Base-by-base conservation (phyloP, 2,113 vertebrate genomes). In the Scopus umbretta region DNA sequence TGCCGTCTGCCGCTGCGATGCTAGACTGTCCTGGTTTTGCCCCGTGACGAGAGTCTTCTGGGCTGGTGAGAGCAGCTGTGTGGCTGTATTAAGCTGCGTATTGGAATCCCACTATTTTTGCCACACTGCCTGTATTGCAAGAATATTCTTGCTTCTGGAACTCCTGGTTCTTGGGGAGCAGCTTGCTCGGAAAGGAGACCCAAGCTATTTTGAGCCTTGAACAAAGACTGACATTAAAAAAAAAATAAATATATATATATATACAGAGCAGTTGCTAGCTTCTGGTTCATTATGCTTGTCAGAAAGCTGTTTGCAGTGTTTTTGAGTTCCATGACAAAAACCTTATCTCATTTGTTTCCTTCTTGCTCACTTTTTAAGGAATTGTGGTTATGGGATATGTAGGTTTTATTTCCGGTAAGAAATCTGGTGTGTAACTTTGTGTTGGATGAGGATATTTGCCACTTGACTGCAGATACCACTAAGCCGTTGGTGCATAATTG, bases 401-500 rank as follows among this genome's bases (percentile, higher is more conserved):
- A 66, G 23, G 13, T 45, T 55, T 50, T 2, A 19, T 67, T 91
- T 87, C 47, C 90, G 38, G 13, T 58, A 49, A 86, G 71, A 76
- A 86, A 68, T 38, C 18, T n/a, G 30, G 7, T 34, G 13, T 0
- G 2, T 56, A 47, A 29, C 34, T 4, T 72, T 40, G 16, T 23
- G 27, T 61, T 32, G 40, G 23, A 32, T 75, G 52, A 63, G 20
- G 29, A 30, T 42, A 3, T 56, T 88, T 92, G 49, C 30, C 11
- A 14, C 66, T 70, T 92, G 21, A 34, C 34, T 72, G 55, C 32
- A 92, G 61, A 7, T 63, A 22, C 36, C 18, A 27, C 15, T 13
- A 32, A 86, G 12, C 19, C 3, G 5, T 65, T 47, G 7, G 8
- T 10, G 55, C 0, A 0, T 36, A 52, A 68, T 7, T 56, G 20